These are phyloP conservation scores for Megamerina dolium DNA, from an alignment of 2,888 invertebrate species.

Conservation along the genomic window DNA sequence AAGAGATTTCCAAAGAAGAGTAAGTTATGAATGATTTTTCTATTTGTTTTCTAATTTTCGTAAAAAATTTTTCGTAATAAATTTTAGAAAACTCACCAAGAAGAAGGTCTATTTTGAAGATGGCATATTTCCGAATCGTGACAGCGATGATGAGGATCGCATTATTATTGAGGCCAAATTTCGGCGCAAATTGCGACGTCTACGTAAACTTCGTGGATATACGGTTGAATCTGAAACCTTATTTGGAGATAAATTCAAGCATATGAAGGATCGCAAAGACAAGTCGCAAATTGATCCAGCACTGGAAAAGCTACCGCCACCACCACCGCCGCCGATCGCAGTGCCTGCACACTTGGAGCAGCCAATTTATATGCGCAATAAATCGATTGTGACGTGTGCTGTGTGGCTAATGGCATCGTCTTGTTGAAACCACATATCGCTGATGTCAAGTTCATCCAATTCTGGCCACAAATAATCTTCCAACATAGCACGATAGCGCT, in stretches of 20 bases:
- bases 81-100: slow-evolving; percentile 30
- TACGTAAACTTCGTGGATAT: slow-evolving; percentile 28
- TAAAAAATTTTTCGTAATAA: too few species aligned
- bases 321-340: slow-evolving; percentile 40
- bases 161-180: slow-evolving; percentile 29
- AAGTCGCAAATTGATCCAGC: slow-evolving; percentile 28
- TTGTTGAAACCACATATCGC: too few species aligned
- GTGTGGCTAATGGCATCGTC: too few species aligned
- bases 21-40: too few species aligned
- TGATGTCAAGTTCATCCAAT: too few species aligned
- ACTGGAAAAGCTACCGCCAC: slow-evolving; percentile 27
- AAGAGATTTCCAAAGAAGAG: slow-evolving; percentile 19
- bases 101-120: slow-evolving; percentile 44
- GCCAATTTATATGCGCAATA: too few species aligned
- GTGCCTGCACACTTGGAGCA: too few species aligned
- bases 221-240: too few species aligned
- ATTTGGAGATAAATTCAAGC: slow-evolving; percentile 7
- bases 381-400: too few species aligned
- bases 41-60: too few species aligned
- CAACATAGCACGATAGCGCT: too few species aligned
- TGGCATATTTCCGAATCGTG: slow-evolving; percentile 39
- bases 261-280: slow-evolving; percentile 18
- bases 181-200: slow-evolving; percentile 28
- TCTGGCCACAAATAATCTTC: too few species aligned
- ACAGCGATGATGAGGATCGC: slow-evolving; percentile 43